These are phyloP conservation scores for Zaprionus nigranus DNA, from an alignment of 1,140 invertebrate species.

Conservation along the genomic window DNA sequence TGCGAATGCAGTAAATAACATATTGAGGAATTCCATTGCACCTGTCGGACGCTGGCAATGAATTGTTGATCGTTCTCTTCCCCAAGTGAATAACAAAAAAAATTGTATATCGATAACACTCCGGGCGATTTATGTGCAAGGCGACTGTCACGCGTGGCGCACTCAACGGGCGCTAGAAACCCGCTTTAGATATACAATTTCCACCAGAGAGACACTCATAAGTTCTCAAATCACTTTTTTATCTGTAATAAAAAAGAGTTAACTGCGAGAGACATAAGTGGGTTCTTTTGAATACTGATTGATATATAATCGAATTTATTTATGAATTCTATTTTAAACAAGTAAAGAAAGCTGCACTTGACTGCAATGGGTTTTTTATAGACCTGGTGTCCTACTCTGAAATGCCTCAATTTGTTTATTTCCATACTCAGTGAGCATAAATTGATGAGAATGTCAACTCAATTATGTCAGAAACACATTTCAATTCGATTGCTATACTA, in stretches of 20 bases:
- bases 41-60: constrained; percentile 32
- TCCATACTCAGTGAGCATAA: not conserved
- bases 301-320: not conserved
- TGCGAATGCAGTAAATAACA: constrained; percentile 55
- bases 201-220: not conserved
- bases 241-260: not conserved
- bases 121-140: constrained; percentile 1
- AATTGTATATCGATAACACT: constrained; percentile 11
- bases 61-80: constrained; percentile 48
- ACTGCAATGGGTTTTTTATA: not conserved
- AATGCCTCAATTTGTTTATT: not conserved
- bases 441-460: not conserved
- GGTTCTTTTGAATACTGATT: constrained; percentile 3
- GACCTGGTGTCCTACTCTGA: not conserved
- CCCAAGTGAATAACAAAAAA: not conserved
- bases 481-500: not conserved
- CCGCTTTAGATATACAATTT: not conserved
- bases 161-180: not conserved
- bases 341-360: not conserved
- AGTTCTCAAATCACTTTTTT: not conserved
- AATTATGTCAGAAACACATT: not conserved
- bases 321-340: constrained; percentile 3
- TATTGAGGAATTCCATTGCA: constrained; percentile 50
- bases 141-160: constrained; percentile 1
- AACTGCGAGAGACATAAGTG: constrained; percentile 2